Conservation (phyloP, 1,140 invertebrate species). For the Aphaenogaster floridana region DNA sequence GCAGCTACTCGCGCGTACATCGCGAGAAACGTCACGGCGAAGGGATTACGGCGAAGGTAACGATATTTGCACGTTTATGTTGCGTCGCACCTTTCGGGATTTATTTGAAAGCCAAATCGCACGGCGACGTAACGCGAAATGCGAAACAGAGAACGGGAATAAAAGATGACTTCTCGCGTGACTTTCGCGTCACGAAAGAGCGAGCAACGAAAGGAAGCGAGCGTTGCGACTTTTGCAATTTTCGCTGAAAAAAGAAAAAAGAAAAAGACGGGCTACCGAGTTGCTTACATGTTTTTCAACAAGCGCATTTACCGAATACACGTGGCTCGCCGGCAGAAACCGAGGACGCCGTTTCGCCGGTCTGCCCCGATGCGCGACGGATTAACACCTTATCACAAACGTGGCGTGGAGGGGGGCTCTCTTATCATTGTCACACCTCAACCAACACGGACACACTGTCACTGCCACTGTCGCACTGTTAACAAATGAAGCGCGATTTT, state of each 20-base stretch:
- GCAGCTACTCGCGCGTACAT: not conserved
- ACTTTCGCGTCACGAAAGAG: not conserved
- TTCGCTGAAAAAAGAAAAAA: not conserved
- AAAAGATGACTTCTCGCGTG: conserved; percentile 29
- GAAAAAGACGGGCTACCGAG: not conserved
- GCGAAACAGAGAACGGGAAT: conserved; percentile 13
- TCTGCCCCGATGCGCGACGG: not conserved
- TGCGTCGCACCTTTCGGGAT: not conserved
- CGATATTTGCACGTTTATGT: conserved; percentile 5
- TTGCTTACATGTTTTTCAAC: not conserved
- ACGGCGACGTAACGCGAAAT: not conserved
- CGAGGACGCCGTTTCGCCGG: not conserved
- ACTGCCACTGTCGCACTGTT: conserved; percentile 38
- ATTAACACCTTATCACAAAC: conserved; percentile 35
- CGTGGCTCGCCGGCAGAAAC: not conserved
- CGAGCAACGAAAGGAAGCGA: not conserved
- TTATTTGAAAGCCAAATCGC: conserved; percentile 42
- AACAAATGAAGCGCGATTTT: conserved; percentile 18
- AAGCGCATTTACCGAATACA: not conserved
- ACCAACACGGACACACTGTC: conserved; percentile 16
- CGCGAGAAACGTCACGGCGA: not conserved
- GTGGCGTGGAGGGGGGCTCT: not conserved
- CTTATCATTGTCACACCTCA: conserved; percentile 50
- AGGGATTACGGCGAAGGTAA: conserved; percentile 14
- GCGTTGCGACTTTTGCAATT: conserved; percentile 9